phyloP scores from a whole-genome alignment of 2,113 vertebrate species.

The Pelusios castaneus region DNA sequence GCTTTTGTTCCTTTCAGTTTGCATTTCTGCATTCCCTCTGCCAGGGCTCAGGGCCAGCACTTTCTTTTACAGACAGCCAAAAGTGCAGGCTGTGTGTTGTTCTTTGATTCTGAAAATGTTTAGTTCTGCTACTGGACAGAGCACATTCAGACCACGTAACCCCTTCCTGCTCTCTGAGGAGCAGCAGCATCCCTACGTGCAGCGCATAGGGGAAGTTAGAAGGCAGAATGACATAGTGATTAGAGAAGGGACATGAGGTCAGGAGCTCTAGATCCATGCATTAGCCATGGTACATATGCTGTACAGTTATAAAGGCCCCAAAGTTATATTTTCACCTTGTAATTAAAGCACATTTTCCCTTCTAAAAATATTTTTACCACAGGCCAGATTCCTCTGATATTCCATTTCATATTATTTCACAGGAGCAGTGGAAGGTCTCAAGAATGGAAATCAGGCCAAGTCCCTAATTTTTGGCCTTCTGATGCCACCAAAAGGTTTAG shows the following conservation, averaged over 20 bases:
- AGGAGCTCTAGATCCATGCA: background rate
- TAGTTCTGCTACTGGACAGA: slow-evolving; percentile 13
- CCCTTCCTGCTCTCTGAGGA: background rate
- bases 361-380: slow-evolving; percentile 4
- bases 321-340: background rate
- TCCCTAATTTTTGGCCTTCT: background rate
- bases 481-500: too few species aligned
- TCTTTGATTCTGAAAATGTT: background rate
- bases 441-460: background rate
- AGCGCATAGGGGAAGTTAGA: background rate
- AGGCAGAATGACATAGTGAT: background rate
- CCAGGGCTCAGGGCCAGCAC: slow-evolving; percentile 32
- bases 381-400: slow-evolving; percentile 20
- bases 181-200: background rate
- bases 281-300: background rate
- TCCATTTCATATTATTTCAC: slow-evolving; percentile 29
- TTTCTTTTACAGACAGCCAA: slow-evolving; percentile 46
- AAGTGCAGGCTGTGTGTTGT: slow-evolving; percentile 26
- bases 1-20: slow-evolving; percentile 40
- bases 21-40: slow-evolving; percentile 42
- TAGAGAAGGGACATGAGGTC: background rate
- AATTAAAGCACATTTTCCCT: background rate
- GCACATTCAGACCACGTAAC: background rate
- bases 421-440: background rate
- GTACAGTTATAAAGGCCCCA: background rate